Base-by-base conservation (phyloP, 2,888 invertebrate species). In the Heterodera filipjevi region DNA sequence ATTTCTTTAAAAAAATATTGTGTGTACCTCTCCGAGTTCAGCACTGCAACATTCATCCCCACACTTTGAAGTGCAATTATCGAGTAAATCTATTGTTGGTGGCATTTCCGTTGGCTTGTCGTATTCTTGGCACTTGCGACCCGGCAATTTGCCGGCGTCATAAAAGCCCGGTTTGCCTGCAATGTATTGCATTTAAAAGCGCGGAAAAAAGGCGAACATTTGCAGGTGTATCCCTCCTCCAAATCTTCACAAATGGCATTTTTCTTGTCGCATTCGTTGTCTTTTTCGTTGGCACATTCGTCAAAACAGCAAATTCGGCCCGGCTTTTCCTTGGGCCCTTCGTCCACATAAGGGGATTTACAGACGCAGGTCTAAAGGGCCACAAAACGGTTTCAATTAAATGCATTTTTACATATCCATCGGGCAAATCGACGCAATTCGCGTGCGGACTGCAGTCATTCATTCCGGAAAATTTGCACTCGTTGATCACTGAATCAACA, bases 371-470 rank as follows among this genome's bases (percentile, higher is more conserved):
- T 84, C 84, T 86, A 33, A 35, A 68, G 19, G 33, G 8, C 35
- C 22, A 68, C 6, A 19, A 5, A 68, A 33, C 16, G 30, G 6
- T 22, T 35, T n/a, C 16, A 5, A 1, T 27, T 27, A 5, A 27
- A 27, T 59, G 16, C 1, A 19, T 59, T 68, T 68, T 68, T 32
- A 32, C 68, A 32, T 35, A 68, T 16, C 84, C 82, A 27, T 81
- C 83, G 22, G 33, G 73, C 8, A 81, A 81, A 73, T 84, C 84
- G 14, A 78, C 68, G 77, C 84, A 84, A 49, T 87, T 85, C 14
- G 89, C 89, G 33, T 49, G 71, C 1, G 85, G 81, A 73, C 87
- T 85, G 75, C 89, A 89, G 77, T 89, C 89, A 78, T 86, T 87
- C 74, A 89, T 77, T 27, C 84, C 84, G 12, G 86, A 84, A 84